Evolutionary conservation across 1,140 invertebrate species (phyloP), one percentile per base, ranked within the genome.

Genomic region (Monochamus saltuarius): DNA sequence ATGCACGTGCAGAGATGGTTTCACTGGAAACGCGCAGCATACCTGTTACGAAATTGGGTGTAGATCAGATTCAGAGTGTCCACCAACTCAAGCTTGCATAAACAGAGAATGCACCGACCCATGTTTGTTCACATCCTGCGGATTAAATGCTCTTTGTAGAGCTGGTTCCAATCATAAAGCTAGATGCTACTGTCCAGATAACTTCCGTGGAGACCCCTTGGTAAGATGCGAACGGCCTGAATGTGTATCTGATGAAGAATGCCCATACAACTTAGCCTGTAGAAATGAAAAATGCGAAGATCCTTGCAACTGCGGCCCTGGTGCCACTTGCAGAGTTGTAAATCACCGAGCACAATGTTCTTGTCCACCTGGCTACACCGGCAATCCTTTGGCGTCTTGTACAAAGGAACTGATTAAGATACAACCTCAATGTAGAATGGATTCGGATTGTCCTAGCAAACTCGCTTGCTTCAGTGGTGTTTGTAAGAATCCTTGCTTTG

Each of bases 21-120:
- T 86, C 67, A 89, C 89, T 68, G 93, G 93, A 73, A 91, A 94
- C 76, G 90, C 92, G 14, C 85, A 92, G 64, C 83, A 83, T 45
- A 84, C 86, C 65, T 94, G 92, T 73, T 84, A 85, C 65, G 84
- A 89, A 77, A 85, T 93, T 67, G 92, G 93, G 68, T 97, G 94
- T 73, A 84, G 90, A 62, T 85, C 85, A 55, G 91, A 95, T 72
- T 86, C 86, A 29, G 92, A 95, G 56, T 96, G 94, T 75, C 83
- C 89, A 4, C 79, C 88, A 19, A 85, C 85, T 37, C 85, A 94
- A 76, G 89, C 91, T 19, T 97, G 94, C 69, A 83, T 95, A 54
- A 90, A 94, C 62, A 82, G 87, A 39, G 84, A 92, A 69, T 97
- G 94, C 73, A 77, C 89, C 16, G 87, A 94, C 74, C 87, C 91